Conservation (phyloP, 2,888 invertebrate genomes). For the Conops quadrifasciatus region DNA sequence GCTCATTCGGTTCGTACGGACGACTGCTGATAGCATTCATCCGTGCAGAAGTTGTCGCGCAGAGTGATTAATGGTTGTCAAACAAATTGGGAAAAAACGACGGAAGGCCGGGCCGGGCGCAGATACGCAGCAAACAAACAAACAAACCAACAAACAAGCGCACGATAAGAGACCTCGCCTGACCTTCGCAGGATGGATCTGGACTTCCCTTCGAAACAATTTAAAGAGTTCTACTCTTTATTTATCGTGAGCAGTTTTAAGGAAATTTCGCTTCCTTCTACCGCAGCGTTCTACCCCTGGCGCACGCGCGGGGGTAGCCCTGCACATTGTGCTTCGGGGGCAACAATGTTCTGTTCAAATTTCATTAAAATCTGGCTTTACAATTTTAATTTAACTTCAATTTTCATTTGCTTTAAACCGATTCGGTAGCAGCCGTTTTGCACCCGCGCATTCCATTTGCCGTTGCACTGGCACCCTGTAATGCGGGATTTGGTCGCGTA, state of each 20-base stretch:
- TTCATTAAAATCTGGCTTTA: no score
- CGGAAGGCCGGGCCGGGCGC: constrained; percentile 13
- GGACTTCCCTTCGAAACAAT: neutral
- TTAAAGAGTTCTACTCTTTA: neutral
- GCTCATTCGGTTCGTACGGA: constrained; percentile 31
- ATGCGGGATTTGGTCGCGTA: constrained; percentile 48
- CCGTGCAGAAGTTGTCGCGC: constrained; percentile 58
- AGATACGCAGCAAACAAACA: constrained; percentile 10
- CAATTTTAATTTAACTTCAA: no score
- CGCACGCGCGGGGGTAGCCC: no score
- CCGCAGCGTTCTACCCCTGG: no score
- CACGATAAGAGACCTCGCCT: neutral
- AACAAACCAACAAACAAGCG: neutral
- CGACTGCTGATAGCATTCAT: constrained; percentile 56
- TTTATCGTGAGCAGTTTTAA: neutral
- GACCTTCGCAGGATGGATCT: constrained; percentile 5
- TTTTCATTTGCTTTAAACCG: neutral
- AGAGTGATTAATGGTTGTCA: constrained; percentile 61
- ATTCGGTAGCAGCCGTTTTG: neutral
- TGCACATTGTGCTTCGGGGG: no score
- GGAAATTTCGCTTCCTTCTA: neutral
- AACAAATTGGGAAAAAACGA: constrained; percentile 54
- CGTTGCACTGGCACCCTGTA: constrained; percentile 48
- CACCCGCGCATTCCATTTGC: constrained; percentile 28
- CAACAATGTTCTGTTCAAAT: no score